These are phyloP conservation scores for Aegypius monachus DNA, from an alignment of 2,113 vertebrate genomes.

Conservation along the genomic window DNA sequence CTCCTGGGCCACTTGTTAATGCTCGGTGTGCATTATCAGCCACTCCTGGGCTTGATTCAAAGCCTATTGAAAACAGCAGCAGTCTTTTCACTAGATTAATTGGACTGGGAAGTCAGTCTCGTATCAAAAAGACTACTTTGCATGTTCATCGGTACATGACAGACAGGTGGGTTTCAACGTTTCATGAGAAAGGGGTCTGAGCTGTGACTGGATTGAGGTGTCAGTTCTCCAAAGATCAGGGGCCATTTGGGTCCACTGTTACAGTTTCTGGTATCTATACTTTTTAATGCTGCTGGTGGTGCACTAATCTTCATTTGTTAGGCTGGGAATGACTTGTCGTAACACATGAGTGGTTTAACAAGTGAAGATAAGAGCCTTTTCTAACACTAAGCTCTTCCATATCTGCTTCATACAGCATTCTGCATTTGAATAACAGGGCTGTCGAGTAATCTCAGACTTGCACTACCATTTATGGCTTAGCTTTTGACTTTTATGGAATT, in stretches of 20 bases:
- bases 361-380: constrained; percentile 32
- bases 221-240: background rate
- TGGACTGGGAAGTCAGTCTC: background rate
- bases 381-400: background rate
- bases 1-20: background rate
- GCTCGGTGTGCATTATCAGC: rapidly evolving
- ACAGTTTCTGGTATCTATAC: background rate
- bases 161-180: background rate
- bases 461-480: constrained; percentile 13
- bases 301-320: background rate
- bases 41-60: background rate
- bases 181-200: background rate
- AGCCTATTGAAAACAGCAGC: background rate
- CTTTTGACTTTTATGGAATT: constrained; percentile 19
- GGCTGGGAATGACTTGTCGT: background rate
- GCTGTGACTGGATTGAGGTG: background rate
- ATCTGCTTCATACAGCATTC: constrained; percentile 7
- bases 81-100: background rate
- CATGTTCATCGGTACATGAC: background rate
- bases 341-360: background rate
- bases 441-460: background rate
- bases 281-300: background rate
- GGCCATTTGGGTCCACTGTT: background rate
- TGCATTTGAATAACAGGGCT: constrained; percentile 10
- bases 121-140: background rate